A percentile compares a stretch with the other conserved stretches of the same genome.
Conservation (phyloP, 2,113 vertebrate species). For the Bungarus multicinctus region DNA sequence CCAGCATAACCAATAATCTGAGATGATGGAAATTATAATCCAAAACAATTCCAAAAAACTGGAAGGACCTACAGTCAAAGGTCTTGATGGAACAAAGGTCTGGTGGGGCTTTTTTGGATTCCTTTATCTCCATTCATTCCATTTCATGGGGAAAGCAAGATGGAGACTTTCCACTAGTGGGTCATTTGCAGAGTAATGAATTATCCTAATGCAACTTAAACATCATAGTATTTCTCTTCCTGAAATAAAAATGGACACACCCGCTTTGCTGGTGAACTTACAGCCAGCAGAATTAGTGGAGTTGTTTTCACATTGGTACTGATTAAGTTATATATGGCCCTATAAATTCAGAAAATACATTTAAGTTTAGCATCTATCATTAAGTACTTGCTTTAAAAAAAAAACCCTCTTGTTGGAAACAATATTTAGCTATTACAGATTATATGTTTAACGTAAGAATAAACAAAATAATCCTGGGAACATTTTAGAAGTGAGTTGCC, state of each 20-base stretch:
- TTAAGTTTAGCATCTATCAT: conserved; percentile 63
- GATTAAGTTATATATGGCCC: conserved; percentile 61
- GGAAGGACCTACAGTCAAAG: neutral
- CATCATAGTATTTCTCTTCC: neutral
- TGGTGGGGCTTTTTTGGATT: neutral
- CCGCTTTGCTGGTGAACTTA: conserved; percentile 4
- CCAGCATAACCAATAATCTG: neutral
- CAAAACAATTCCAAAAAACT: neutral
- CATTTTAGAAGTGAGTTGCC: conserved; percentile 62
- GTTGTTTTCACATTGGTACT: conserved; percentile 27
- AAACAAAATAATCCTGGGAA: conserved; percentile 46
- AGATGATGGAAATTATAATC: neutral
- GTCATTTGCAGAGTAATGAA: neutral
- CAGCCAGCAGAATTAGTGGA: conserved; percentile 18
- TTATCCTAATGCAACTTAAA: conserved; percentile 9
- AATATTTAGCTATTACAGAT: conserved; percentile 55
- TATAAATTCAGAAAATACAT: conserved; percentile 54
- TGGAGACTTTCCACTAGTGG: neutral
- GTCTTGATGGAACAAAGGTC: neutral
- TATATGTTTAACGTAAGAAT: conserved; percentile 30
- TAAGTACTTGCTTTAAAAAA: conserved; percentile 56
- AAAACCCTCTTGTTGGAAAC: conserved; percentile 53
- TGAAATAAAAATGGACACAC: neutral
- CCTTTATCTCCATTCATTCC: neutral
- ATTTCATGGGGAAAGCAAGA: neutral